Evolutionary conservation across 2,888 invertebrate species (phyloP).

Genomic region (Drosophila mulleri): DNA sequence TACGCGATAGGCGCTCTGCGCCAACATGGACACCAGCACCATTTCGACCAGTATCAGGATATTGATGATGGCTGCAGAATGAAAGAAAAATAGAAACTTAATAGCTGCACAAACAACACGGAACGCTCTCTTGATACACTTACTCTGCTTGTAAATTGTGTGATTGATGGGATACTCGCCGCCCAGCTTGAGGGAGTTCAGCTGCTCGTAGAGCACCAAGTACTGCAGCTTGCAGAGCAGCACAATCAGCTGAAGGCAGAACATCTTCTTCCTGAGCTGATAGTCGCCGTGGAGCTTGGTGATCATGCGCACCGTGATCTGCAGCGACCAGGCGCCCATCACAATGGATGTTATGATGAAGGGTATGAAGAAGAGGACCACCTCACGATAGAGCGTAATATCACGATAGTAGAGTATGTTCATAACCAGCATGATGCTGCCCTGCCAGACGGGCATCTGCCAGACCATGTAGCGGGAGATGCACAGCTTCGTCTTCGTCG

Average conservation of each 20-base stretch:
- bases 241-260: slow-evolving; percentile 82
- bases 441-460: slow-evolving; percentile 84
- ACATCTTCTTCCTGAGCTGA: slow-evolving; percentile 82
- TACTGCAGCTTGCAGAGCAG: slow-evolving; percentile 84
- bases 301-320: slow-evolving; percentile 82
- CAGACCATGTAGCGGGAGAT: slow-evolving; percentile 81
- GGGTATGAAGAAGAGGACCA: slow-evolving; percentile 82
- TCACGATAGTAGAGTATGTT: slow-evolving; percentile 81
- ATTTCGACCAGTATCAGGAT: slow-evolving; percentile 82
- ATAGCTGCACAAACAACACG: background rate
- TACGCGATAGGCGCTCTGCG: slow-evolving; percentile 80
- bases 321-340: slow-evolving; percentile 83
- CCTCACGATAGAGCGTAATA: slow-evolving; percentile 69
- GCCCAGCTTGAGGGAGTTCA: slow-evolving; percentile 74
- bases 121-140: slow-evolving; percentile 18
- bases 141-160: slow-evolving; percentile 83
- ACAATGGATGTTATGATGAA: slow-evolving; percentile 83
- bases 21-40: slow-evolving; percentile 83
- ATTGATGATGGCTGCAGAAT: slow-evolving; percentile 80
- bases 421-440: slow-evolving; percentile 81
- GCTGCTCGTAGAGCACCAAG: slow-evolving; percentile 75
- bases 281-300: slow-evolving; percentile 77
- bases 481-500: slow-evolving; percentile 76
- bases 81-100: background rate
- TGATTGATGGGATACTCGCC: slow-evolving; percentile 83